Percentiles rank a stretch among this genome's conserved stretches.
Evolutionary conservation across 2,888 invertebrate genomes (phyloP).

Genomic region (Anthrax anthrax): DNA sequence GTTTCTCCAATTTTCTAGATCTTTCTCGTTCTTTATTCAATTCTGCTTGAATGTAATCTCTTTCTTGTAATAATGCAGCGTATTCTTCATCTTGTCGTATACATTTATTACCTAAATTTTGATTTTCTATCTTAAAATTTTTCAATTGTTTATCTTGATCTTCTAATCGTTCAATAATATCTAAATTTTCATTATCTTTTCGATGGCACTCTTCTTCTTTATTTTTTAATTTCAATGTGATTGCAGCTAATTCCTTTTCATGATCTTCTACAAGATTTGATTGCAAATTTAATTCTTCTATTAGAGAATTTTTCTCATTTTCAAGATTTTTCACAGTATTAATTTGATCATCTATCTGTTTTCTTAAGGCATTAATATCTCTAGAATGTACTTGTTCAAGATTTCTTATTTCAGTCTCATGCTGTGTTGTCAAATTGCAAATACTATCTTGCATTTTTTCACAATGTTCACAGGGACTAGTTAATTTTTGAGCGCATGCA

Average conservation of each 20-base stretch:
- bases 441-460: slow-evolving; percentile 35
- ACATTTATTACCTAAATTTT: slow-evolving; percentile 23
- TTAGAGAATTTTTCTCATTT: slow-evolving; percentile 17
- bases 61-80: slow-evolving; percentile 27
- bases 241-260: slow-evolving; percentile 21
- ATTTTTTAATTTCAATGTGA: slow-evolving; percentile 19
- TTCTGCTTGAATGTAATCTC: slow-evolving; percentile 38
- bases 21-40: slow-evolving; percentile 51
- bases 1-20: slow-evolving; percentile 53
- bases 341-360: slow-evolving; percentile 23
- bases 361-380: slow-evolving; percentile 19
- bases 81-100: slow-evolving; percentile 31
- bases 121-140: slow-evolving; percentile 18
- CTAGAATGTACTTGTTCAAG: slow-evolving; percentile 31
- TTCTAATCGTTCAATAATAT: slow-evolving; percentile 19
- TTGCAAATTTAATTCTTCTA: slow-evolving; percentile 25
- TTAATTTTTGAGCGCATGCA: slow-evolving; percentile 23
- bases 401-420: slow-evolving; percentile 29
- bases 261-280: slow-evolving; percentile 28
- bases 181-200: slow-evolving; percentile 18
- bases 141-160: slow-evolving; percentile 18
- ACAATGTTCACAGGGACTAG: slow-evolving; percentile 36
- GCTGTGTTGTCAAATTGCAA: slow-evolving; percentile 29
- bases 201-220: slow-evolving; percentile 23
- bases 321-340: slow-evolving; percentile 19